Base-by-base conservation (phyloP, 1,140 invertebrate genomes). In the Nilaparvata lugens region DNA sequence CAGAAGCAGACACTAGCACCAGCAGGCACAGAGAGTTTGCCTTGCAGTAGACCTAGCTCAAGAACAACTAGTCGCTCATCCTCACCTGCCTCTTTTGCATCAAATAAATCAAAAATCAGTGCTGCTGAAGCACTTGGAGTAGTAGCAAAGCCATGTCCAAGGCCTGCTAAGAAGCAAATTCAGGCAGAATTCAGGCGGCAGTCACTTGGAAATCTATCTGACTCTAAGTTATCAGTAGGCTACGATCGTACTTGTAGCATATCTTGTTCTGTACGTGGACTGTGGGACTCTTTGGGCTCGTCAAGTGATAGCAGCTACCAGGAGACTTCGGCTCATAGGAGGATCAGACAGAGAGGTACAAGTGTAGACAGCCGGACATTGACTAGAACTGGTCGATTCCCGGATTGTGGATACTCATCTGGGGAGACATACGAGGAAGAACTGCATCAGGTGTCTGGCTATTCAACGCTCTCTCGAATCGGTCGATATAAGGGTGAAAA, bases 51-150 rank as follows among this genome's bases (percentile, higher is more conserved):
- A 23, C 62, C 66, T 2, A 57, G 65, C 9, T 68, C 66, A 1
- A 55, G 66, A 54, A 59, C 63, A 3, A 60, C 65, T 2, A 63
- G 60, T 28, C 56, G 66, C 42, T 67, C 66, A 4, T 67, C 66
- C 1, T 65, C 64, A 5, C 66, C 66, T 4, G 65, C 65, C 2
- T 59, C 61, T 4, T 68, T 66, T 35, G 45, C 60, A 21, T 31
- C 54, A 5, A 62, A 53, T 23, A 19, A 42, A 16, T 62, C 59
- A 21, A 67, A 64, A 56, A 67, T 69, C 2, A 69, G 67, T 58
- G 68, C 68, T 11, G 68, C 68, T 2, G 68, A 69, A 60, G 68
- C 68, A 9, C 51, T 69, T 2, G 68, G 68, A 7, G 68, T 69
- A 5, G 62, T 69, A 13, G 66, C 68, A n/a, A 69, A 69, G 57